Evolutionary conservation across 2,113 vertebrate genomes (phyloP).

Genomic region (Tragelaphus imberbis): DNA sequence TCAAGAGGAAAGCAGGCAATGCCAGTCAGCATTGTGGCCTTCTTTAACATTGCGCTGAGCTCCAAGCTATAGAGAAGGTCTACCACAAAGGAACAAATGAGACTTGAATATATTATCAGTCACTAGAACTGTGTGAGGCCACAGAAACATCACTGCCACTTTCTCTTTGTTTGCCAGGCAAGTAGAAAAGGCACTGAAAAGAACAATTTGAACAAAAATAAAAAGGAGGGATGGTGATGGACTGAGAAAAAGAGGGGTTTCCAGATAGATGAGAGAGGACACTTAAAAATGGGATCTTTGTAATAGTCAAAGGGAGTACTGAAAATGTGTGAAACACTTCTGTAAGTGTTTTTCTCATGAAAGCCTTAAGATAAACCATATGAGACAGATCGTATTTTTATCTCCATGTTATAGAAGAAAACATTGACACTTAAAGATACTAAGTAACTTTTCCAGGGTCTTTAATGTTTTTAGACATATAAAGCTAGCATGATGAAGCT

Average conservation of each 20-base stretch:
- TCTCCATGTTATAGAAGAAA: not conserved
- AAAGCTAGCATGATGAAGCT: not conserved
- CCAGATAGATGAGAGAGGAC: not conserved
- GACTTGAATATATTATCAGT: not conserved
- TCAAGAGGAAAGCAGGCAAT: not conserved
- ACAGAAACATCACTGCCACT: not conserved
- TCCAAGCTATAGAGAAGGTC: not conserved
- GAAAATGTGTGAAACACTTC: not conserved
- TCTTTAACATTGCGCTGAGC: not conserved
- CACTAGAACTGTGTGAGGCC: not conserved
- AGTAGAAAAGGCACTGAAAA: not conserved
- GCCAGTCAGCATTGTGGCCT: not conserved
- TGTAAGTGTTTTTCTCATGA: not conserved
- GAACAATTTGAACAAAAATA: not conserved
- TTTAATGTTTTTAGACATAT: not conserved
- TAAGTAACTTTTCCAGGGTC: not conserved
- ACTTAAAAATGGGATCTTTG: not conserved
- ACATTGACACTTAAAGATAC: not conserved
- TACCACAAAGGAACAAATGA: not conserved
- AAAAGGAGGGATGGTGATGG: not conserved
- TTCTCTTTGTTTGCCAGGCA: not conserved
- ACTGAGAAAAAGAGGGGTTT: not conserved
- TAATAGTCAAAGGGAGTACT: not conserved
- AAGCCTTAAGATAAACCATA: not conserved
- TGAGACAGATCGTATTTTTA: not conserved